Evolutionary conservation across 64 coral and sea anemone genomes (phyloP), one percentile per base, ranked within the genome.

Genomic region (Hydrozoanthus tunicans): DNA sequence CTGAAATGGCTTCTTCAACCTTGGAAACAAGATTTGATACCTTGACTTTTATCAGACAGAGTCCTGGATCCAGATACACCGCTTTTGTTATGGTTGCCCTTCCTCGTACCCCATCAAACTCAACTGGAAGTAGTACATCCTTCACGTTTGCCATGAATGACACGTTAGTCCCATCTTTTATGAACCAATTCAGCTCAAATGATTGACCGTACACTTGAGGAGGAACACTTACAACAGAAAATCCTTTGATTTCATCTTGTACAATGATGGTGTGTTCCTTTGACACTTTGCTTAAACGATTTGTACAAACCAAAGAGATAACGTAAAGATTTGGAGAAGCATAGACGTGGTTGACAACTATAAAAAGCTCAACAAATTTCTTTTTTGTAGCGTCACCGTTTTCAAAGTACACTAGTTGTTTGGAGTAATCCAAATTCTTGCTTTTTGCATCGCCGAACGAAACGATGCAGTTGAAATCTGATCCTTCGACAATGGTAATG

Each of bases 131-230:
- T 12, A 91, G 25, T 13, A 6, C 51, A 43, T 51, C 58, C 57
- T 70, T 53, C 14, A 91, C 15, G 14, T 15, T 75, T 54, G 24
- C 90, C 15, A 26, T 54, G 59, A 91, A 94, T 79, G 76, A 86
- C 5, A 89, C 82, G 78, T 94, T 94, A 3, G 89, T 91, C 4
- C 93, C 93, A 27, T n/a, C 53, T 11, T 75, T 85, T 59, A 91
- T 59, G 20, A 55, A 70, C 58, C 90, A 88, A 6, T 75, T 55
- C 6, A 94, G 12, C 2, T 75, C 25, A 61, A 94, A 85, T 5
- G 81, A 86, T 51, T 67, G 70, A 15, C 93, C 93, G 81, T 79
- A 74, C 13, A 88, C 57, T 10, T 86, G 81, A 51, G 93, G 76
- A 79, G 66, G 7, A 55, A 94, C 32, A 0, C 2, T 32, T 57